Evolutionary conservation across 37 sponge, comb jelly and placozoan genomes (phyloP), one percentile per base, ranked within the genome.

Genomic region (Cladorhizidae sp.): DNA sequence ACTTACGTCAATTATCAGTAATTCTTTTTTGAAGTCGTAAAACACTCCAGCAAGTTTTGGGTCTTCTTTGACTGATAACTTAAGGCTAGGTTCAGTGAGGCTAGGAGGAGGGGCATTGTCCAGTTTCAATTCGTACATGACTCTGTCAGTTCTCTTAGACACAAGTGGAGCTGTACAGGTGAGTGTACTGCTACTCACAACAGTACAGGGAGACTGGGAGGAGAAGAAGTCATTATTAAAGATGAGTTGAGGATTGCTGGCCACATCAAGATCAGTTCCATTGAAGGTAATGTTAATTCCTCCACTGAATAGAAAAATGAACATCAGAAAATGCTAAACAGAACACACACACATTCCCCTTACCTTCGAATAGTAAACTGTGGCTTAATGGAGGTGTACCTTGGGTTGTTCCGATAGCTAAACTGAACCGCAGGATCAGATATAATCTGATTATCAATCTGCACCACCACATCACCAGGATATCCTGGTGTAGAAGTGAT

Each of bases 291-390:
- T n/a, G n/a, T n/a, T n/a, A n/a, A n/a, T n/a, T n/a, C n/a, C n/a
- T n/a, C n/a, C n/a, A n/a, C n/a, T n/a, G n/a, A n/a, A n/a, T n/a
- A n/a, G n/a, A 29, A 43, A 23, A 36, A 2, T 33, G 76, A 20
- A 22, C n/a, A 25, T 14, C 38, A 18, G 17, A 22, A 80, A 80
- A 32, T 83, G 23, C 40, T 67, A 57, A n/a, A 77, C n/a, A 55
- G 1, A 79, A 56, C 59, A 79, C 70, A 73, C n/a, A 83, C 31
- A 64, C 78, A 41, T 9, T 49, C 56, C 65, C 89, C 89, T 50
- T 77, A 84, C 85, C 70, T 71, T 68, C 72, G 79, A 43, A 85
- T 79, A 0, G 72, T 79, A 0, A 11, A 69, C 35, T 1, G 26
- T 40, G 86, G 86, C 32, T 20, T 54, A n/a, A 85, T 38, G 28